A percentile compares a stretch with the other conserved stretches of the same genome.
Conservation (phyloP, 2,113 vertebrate genomes). For the Ictidomys tridecemlineatus region DNA sequence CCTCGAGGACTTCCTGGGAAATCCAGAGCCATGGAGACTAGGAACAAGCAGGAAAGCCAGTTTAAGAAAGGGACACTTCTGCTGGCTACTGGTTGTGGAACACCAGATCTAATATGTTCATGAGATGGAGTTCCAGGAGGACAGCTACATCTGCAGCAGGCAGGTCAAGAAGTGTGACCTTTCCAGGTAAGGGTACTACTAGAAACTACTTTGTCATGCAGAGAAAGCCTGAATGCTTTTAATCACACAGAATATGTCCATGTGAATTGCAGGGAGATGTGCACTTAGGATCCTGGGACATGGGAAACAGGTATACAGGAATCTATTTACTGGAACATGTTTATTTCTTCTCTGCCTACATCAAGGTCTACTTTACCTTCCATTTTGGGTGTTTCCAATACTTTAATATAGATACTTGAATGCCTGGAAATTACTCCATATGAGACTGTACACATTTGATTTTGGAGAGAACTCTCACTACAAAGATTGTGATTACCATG, state of each 20-base stretch:
- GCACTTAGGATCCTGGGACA: background rate
- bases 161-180: background rate
- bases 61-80: background rate
- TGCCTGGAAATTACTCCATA: background rate
- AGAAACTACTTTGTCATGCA: background rate
- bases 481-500: background rate
- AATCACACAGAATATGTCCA: background rate
- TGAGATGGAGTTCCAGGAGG: background rate
- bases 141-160: background rate
- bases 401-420: slow-evolving; percentile 58
- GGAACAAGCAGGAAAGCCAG: slow-evolving; percentile 52
- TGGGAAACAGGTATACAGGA: background rate
- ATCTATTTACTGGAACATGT: background rate
- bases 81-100: background rate
- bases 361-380: background rate
- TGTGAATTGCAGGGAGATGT: background rate
- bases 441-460: background rate
- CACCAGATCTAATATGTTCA: slow-evolving; percentile 53
- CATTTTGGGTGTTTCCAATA: slow-evolving; percentile 4
- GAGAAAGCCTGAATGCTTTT: background rate
- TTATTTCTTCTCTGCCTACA: background rate
- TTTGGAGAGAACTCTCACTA: background rate
- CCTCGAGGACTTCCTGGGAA: slow-evolving; percentile 38
- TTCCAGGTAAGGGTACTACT: background rate
- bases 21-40: slow-evolving; percentile 23